A percentile compares a stretch with the other conserved stretches of the same genome.
These are phyloP conservation scores for Argya squamiceps DNA, from an alignment of 2,797 vertebrate species.

Conservation along the genomic window DNA sequence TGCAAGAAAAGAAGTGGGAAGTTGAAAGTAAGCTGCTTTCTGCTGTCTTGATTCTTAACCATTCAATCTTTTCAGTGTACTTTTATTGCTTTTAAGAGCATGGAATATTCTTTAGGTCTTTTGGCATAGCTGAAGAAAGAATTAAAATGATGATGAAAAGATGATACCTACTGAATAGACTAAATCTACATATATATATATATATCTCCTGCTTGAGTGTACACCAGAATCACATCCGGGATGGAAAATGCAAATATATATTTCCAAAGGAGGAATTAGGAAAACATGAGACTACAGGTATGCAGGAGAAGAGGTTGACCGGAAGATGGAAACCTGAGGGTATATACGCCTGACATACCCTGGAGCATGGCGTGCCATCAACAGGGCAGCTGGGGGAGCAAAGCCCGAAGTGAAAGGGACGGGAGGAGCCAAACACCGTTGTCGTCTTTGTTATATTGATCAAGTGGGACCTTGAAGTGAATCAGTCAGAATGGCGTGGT, in stretches of 20 bases:
- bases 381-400: not conserved
- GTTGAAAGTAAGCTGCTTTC: not conserved
- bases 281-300: accelerated
- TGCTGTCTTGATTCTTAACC: not conserved
- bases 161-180: not conserved
- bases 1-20: not conserved
- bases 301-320: not conserved
- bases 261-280: not conserved
- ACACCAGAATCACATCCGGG: not conserved
- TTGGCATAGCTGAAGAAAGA: not conserved
- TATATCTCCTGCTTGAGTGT: not conserved
- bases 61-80: not conserved
- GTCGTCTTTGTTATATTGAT: not conserved
- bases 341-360: not conserved
- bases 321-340: not conserved
- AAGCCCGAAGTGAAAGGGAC: not conserved
- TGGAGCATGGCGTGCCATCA: accelerated
- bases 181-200: not conserved
- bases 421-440: not conserved
- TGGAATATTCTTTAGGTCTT: not conserved
- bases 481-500: not conserved
- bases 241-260: not conserved
- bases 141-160: not conserved
- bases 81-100: not conserved
- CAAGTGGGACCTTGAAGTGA: not conserved